Base-by-base conservation (phyloP, 2,888 invertebrate species). In the Norana najaformis region DNA sequence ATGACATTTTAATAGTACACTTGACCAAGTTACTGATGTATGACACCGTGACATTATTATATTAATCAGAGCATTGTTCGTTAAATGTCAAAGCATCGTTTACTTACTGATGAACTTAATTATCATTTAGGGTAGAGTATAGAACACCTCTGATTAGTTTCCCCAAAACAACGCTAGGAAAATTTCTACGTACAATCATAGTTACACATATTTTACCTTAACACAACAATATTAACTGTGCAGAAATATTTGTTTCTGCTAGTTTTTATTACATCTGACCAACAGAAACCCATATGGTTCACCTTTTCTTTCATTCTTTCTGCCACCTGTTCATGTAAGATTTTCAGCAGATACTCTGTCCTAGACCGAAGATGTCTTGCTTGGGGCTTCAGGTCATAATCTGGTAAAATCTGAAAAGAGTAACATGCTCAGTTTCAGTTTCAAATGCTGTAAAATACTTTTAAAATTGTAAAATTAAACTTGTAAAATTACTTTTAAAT, bases 301-400 rank as follows among this genome's bases (percentile, higher is more conserved):
- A 69, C 69, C 69, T 69, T 69, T n/a, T 69, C 69, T 35, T 30
- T 37, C 8, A n/a, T 8, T 47, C 8, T 37, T 47, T 34, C 47
- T 8, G 69, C 16, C 34, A 35, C 8, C 53, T 47, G n/a, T 37
- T 69, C 38, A 37, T 36, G 69, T 30, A 39, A 36, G 82, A 95
- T 93, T 95, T 98, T 98, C 4, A 99, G 95, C 90, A 99, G 96
- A 95, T 99, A 99, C 94, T 99, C 99, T 0, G 97, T 97, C 92
- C 99, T 96, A 1, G 97, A 97, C 93, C 98, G 97, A 91, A 99
- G 96, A 95, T 99, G 98, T 95, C 99, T 99, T 0, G 97, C 97
- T 95, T 99, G 98, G 23, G 98, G 98, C 95, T 99, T 99, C 92
- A 97, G 97, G 91, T 97, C 97, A 93, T 97, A 97, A 94, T 97